Evolutionary conservation across 2,888 invertebrate species (phyloP), one percentile per base, ranked within the genome.

Genomic region (Polymixis lichenea): DNA sequence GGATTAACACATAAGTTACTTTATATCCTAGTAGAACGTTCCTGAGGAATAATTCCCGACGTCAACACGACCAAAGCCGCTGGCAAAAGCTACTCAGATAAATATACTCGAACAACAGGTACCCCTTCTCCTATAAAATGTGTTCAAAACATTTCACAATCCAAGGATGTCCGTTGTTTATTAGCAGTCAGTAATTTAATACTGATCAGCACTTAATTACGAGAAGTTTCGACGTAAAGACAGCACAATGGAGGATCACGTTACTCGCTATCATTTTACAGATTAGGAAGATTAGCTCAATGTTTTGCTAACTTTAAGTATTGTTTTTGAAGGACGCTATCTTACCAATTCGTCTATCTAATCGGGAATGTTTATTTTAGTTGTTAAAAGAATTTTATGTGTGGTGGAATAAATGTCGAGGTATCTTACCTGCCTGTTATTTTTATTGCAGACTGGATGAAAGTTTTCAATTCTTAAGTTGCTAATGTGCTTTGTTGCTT

Each of bases 201-300:
- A 91, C 92, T 88, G 88, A 84, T 89, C 90, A 87, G 86, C 89
- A 91, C 91, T 94, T 94, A 95, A 95, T 95, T 95, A 93, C 94
- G 84, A 85, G 86, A 87, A 89, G 86, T 90, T 86, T 84, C 82
- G 85, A 83, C 84, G 84, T 64, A 75, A 82, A 90, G 95, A 95
- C 95, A 94, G 92, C 89, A 95, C 95, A 95, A 95, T 95, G 91
- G 93, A 43, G 90, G 88, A 90, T 95, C 94, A 91, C 83, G 90
- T 95, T 95, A 92, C 95, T 53, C 79, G 87, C 89, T 91, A 92
- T 93, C 94, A 86, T 81, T 84, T 91, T 91, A 90, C 91, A 85
- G 90, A 90, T 88, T 89, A 90, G 91, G 87, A 83, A 91, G 95
- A 94, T 93, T 91, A 91, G 87, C 78, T 79, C 73, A 77, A 85